Percentiles rank a stretch among this genome's conserved stretches.
Evolutionary conservation across 37 sponge, comb jelly and placozoan species (phyloP).

Genomic region (Beroe ovata): DNA sequence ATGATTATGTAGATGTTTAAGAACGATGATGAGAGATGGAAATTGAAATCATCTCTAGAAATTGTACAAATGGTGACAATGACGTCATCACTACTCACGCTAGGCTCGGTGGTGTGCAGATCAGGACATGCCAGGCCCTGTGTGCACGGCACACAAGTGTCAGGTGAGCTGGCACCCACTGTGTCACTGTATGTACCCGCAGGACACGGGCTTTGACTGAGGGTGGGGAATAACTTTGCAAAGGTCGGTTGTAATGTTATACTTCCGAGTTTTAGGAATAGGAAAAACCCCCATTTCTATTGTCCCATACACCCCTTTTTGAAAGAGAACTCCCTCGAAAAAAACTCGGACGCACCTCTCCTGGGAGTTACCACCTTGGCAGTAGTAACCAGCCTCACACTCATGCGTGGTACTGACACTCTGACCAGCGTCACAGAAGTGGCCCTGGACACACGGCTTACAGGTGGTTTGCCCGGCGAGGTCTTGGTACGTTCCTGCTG

Average conservation of each 20-base stretch:
- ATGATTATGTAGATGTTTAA: too few relatives aligned
- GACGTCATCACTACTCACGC: slow-evolving; percentile 3
- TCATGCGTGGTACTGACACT: neutral
- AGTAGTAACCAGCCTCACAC: slow-evolving; percentile 63
- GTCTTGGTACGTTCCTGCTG: slow-evolving; percentile 47
- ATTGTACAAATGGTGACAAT: too few relatives aligned
- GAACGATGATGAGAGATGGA: too few relatives aligned
- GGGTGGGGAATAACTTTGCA: too few relatives aligned
- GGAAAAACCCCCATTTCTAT: too few relatives aligned
- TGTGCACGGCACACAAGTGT: neutral
- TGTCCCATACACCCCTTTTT: too few relatives aligned
- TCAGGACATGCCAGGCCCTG: slow-evolving; percentile 11
- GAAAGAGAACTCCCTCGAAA: too few relatives aligned
- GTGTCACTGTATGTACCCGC: slow-evolving; percentile 54
- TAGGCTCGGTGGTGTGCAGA: neutral
- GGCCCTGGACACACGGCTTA: slow-evolving; percentile 38
- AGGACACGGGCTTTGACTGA: slow-evolving; percentile 30
- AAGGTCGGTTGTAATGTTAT: too few relatives aligned
- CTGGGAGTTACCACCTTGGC: neutral
- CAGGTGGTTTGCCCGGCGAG: slow-evolving; percentile 21
- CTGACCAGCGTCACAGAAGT: slow-evolving; percentile 47
- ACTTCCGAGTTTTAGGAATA: too few relatives aligned
- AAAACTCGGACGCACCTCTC: slow-evolving; percentile 43
- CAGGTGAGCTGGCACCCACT: neutral
- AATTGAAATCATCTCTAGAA: too few relatives aligned